Conservation (phyloP, 2,888 invertebrate genomes). For the Drosophila barbarae region DNA sequence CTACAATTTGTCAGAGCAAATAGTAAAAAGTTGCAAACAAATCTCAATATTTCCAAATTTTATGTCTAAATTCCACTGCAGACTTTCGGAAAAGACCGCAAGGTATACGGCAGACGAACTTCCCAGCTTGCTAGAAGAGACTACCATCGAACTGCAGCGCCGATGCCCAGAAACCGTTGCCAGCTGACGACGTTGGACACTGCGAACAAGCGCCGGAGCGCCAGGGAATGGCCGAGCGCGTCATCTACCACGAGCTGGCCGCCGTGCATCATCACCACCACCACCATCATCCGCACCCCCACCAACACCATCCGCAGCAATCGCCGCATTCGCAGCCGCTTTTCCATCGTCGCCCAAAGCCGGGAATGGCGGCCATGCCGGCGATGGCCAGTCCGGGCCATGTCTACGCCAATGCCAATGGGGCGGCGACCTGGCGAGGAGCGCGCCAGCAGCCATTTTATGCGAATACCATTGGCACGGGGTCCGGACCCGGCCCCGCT, state of each 20-base stretch:
- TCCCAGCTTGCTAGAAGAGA: background rate
- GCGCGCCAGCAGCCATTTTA: background rate
- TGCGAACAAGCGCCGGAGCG: slow-evolving; percentile 5
- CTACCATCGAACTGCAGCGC: slow-evolving; percentile 1
- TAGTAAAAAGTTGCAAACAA: background rate
- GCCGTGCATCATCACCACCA: slow-evolving; percentile 6
- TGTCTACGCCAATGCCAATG: slow-evolving; percentile 15
- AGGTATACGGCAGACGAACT: background rate
- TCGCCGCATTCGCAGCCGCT: slow-evolving; percentile 1
- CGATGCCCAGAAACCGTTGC: slow-evolving; percentile 14
- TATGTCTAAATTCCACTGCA: background rate
- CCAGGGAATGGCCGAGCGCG: slow-evolving; percentile 20
- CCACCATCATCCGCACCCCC: background rate
- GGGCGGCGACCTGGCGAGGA: slow-evolving; percentile 9
- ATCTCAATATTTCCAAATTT: background rate
- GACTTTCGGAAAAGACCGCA: slow-evolving; percentile 1
- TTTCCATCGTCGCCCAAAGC: slow-evolving; percentile 11
- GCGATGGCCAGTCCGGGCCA: slow-evolving; percentile 7
- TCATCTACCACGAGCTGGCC: slow-evolving; percentile 26
- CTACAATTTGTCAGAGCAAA: background rate
- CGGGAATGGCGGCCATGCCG: slow-evolving; percentile 10
- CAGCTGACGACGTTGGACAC: slow-evolving; percentile 1
- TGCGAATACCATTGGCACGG: background rate
- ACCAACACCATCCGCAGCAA: slow-evolving; percentile 3
- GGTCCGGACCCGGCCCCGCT: background rate